These are phyloP conservation scores for Acrocyrtus sp. DNA, from an alignment of 2,888 invertebrate genomes.

Conservation along the genomic window DNA sequence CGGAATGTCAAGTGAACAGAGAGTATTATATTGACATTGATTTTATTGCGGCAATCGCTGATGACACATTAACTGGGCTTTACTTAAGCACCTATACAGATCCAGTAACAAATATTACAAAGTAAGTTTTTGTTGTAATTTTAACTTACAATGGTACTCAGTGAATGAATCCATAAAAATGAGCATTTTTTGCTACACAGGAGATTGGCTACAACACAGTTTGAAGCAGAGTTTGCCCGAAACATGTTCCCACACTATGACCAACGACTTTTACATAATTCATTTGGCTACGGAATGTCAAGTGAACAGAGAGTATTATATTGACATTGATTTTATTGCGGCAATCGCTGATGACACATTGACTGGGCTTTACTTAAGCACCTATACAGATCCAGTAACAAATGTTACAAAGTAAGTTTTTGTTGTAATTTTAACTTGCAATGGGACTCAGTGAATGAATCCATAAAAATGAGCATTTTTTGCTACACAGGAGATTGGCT, in stretches of 20 bases:
- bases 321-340: conserved; percentile 28
- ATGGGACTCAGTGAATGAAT: not conserved
- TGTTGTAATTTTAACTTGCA: not conserved
- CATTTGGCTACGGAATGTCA: conserved; percentile 13
- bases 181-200: conserved; percentile 8
- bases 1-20: not conserved
- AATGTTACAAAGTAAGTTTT: conserved; percentile 35
- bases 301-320: conserved; percentile 5
- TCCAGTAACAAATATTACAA: conserved; percentile 26
- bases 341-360: conserved; percentile 15
- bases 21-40: conserved; percentile 23
- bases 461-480: not conserved
- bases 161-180: not conserved
- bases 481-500: conserved; percentile 41
- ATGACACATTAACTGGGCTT: conserved; percentile 21
- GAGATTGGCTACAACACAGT: conserved; percentile 54
- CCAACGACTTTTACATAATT: conserved; percentile 33
- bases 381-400: conserved; percentile 26
- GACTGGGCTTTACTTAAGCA: conserved; percentile 39
- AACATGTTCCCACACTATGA: conserved; percentile 34
- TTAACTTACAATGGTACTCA: not conserved
- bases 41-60: conserved; percentile 26
- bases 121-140: conserved; percentile 15
- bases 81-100: conserved; percentile 40
- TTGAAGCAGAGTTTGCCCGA: conserved; percentile 45